These are phyloP conservation scores for Eurypyga helias DNA, from an alignment of 2,113 vertebrate species.

Conservation along the genomic window DNA sequence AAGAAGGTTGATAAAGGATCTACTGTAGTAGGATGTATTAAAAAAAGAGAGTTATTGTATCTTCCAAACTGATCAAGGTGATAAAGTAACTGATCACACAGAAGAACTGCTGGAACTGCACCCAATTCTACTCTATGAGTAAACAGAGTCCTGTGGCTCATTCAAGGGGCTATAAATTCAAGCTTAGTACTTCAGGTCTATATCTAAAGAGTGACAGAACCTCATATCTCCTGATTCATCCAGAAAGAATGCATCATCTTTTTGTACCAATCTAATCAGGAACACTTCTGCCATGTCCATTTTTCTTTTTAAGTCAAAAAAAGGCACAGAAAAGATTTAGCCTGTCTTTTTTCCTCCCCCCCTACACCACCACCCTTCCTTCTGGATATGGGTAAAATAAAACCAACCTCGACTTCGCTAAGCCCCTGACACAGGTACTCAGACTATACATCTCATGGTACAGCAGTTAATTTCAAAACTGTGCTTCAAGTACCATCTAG, in stretches of 20 bases:
- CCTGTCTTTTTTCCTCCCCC: too few species aligned
- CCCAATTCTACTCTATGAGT: conserved; percentile 67
- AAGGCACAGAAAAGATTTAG: conserved; percentile 66
- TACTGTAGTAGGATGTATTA: conserved; percentile 58
- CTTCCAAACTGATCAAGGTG: conserved; percentile 72
- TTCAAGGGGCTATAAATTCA: conserved; percentile 74
- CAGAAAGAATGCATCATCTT: conserved; percentile 76
- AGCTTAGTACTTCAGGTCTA: conserved; percentile 76
- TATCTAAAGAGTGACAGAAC: conserved; percentile 78
- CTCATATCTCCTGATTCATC: conserved; percentile 76
- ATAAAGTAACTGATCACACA: conserved; percentile 73
- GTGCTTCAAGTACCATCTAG: conserved; percentile 80
- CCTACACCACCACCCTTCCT: too few species aligned
- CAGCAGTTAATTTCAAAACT: conserved; percentile 21
- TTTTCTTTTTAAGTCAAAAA: conserved; percentile 78
- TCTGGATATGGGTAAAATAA: conserved; percentile 6
- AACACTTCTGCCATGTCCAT: conserved; percentile 75
- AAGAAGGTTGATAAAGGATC: conserved; percentile 73
- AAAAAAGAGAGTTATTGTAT: conserved; percentile 73
- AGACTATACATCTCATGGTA: background rate
- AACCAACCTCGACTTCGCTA: conserved; percentile 24
- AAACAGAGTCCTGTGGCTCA: conserved; percentile 69
- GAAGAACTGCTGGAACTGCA: conserved; percentile 62
- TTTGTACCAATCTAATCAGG: conserved; percentile 78
- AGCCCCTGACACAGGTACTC: background rate